A percentile compares a stretch with the other conserved stretches of the same genome.
These are phyloP conservation scores for Drosophila grimshawi DNA, from an alignment of 1,140 invertebrate species.

Conservation along the genomic window DNA sequence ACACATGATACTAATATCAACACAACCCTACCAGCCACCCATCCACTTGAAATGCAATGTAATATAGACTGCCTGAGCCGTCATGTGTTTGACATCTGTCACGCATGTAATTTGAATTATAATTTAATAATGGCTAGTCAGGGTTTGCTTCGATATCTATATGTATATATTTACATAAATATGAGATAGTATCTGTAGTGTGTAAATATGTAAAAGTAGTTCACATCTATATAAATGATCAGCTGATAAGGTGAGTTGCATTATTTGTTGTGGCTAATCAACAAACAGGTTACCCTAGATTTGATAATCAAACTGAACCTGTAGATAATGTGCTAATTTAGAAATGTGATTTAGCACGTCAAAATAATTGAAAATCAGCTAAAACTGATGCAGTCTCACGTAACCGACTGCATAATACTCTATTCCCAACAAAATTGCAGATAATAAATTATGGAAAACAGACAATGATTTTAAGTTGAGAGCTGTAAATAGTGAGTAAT, in stretches of 20 bases:
- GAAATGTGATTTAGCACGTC: neutral
- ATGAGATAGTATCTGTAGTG: neutral
- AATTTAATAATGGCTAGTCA: constrained; percentile 63
- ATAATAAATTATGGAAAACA: no score
- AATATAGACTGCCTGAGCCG: constrained; percentile 49
- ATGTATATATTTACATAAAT: neutral
- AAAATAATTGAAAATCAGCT: neutral
- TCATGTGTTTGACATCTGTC: constrained; percentile 72
- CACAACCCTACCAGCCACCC: neutral
- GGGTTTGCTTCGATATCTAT: constrained; percentile 4
- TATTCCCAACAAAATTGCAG: no score
- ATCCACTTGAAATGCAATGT: constrained; percentile 20
- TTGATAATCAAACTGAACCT: constrained; percentile 46
- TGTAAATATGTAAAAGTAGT: neutral
- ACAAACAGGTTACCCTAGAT: constrained; percentile 11
- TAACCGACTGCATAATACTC: no score
- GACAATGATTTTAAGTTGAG: no score
- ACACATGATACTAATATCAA: neutral
- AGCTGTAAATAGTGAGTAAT: no score
- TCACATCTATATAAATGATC: constrained; percentile 2
- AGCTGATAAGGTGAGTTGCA: constrained; percentile 28
- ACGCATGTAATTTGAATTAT: constrained; percentile 75
- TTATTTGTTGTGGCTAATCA: constrained; percentile 33
- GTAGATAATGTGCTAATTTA: no score
- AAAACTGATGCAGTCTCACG: neutral